phyloP scores from a whole-genome alignment of 2,113 vertebrate species.

The Sitta europaea region DNA sequence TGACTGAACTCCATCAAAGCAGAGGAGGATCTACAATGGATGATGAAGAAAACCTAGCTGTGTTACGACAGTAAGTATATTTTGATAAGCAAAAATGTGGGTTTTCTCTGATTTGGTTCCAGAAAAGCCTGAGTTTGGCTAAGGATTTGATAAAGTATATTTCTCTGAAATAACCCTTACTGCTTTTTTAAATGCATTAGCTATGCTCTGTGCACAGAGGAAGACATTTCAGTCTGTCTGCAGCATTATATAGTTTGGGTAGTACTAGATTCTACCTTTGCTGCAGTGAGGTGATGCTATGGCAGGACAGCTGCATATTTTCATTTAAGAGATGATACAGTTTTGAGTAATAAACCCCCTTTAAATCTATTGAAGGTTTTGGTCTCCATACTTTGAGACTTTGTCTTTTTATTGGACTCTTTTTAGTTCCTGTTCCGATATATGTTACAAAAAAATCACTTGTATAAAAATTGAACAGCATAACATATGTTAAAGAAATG shows the following conservation, averaged over 20 bases:
- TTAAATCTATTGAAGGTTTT: background rate
- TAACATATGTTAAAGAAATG: background rate
- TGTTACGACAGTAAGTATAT: conserved; percentile 85
- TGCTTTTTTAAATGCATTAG: background rate
- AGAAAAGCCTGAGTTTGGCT: background rate
- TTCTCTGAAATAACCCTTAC: background rate
- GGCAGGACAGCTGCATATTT: background rate
- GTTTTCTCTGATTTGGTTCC: background rate
- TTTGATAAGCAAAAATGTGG: background rate
- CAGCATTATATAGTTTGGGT: background rate
- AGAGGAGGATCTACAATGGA: conserved; percentile 83
- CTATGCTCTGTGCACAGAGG: background rate
- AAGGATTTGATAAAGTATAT: background rate
- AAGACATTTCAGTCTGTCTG: background rate
- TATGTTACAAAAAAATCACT: background rate
- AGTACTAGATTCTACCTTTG: background rate
- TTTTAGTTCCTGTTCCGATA: background rate
- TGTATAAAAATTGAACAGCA: background rate
- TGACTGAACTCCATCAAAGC: conserved; percentile 73
- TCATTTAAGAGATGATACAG: background rate
- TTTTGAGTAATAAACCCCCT: background rate
- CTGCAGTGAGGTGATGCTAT: background rate
- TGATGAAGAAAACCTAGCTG: conserved; percentile 92
- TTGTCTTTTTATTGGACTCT: background rate
- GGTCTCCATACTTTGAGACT: background rate